Evolutionary conservation across 92 coral and sea anemone genomes (phyloP).

Genomic region (Isaurus tuberculatus): DNA sequence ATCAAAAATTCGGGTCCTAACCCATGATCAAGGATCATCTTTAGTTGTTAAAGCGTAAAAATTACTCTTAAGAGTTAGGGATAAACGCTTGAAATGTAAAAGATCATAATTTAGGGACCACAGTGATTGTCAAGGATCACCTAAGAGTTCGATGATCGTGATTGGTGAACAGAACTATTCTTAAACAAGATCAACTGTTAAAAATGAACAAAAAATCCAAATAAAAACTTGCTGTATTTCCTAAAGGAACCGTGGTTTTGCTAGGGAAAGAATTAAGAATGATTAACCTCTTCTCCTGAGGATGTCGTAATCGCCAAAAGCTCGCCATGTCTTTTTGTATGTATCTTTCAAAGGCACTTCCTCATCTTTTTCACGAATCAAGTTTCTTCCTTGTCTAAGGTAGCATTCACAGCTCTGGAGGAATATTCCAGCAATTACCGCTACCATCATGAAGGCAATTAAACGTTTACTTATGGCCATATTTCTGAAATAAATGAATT

Average conservation of each 20-base stretch:
- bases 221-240: not conserved
- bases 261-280: not conserved
- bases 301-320: not conserved
- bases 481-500: conserved; percentile 10
- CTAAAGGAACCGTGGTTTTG: not conserved
- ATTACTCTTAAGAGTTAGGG: too few species aligned
- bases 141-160: not conserved
- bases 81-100: too few species aligned
- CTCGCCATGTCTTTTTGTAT: conserved; percentile 7
- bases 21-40: not conserved
- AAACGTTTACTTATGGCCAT: conserved; percentile 41
- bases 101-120: not conserved
- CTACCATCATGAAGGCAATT: conserved; percentile 36
- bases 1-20: not conserved
- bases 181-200: not conserved
- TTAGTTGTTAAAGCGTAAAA: too few species aligned
- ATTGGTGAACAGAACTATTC: not conserved
- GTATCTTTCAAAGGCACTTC: not conserved
- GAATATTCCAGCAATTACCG: conserved; percentile 39
- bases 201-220: not conserved
- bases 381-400: conserved; percentile 26
- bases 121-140: not conserved
- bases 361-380: conserved; percentile 1
- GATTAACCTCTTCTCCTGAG: conserved; percentile 27
- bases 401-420: conserved; percentile 41